Conservation (phyloP, 2,113 vertebrate genomes). For the Forbesichthys papilliferus region DNA sequence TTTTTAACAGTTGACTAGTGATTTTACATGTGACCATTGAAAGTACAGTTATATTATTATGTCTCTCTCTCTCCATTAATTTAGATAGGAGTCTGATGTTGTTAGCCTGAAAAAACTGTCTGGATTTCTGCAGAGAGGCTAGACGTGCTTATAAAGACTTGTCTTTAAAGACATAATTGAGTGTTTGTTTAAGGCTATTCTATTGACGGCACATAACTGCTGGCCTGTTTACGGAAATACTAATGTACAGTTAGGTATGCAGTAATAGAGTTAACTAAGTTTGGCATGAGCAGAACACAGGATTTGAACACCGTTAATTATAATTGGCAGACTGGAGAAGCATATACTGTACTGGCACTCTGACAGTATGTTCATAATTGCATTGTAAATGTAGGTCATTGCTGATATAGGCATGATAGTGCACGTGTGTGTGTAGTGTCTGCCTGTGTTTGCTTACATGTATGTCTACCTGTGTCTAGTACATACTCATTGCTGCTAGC, state of each 20-base stretch:
- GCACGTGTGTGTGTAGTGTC: neutral
- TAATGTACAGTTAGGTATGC: slow-evolving; percentile 50
- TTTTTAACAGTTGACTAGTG: too few species aligned
- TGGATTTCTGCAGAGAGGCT: neutral
- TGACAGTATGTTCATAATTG: too few species aligned
- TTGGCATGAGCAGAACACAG: slow-evolving; percentile 30
- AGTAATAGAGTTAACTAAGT: slow-evolving; percentile 36
- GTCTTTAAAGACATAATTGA: too few species aligned
- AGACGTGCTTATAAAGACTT: too few species aligned
- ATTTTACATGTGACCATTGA: too few species aligned
- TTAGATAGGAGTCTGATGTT: too few species aligned
- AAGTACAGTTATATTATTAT: too few species aligned
- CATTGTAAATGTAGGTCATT: slow-evolving; percentile 50
- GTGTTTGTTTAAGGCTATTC: slow-evolving; percentile 26
- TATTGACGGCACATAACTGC: slow-evolving; percentile 18
- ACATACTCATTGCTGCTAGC: too few species aligned
- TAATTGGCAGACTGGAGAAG: slow-evolving; percentile 52
- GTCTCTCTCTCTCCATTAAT: too few species aligned
- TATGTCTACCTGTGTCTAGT: neutral
- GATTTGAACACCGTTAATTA: slow-evolving; percentile 53
- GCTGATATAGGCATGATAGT: slow-evolving; percentile 32
- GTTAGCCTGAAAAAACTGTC: neutral
- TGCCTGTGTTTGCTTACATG: neutral
- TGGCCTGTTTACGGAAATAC: slow-evolving; percentile 28
- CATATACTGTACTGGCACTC: slow-evolving; percentile 3